Conservation (phyloP, 2,888 invertebrate species). For the Nemapogon koenigi region DNA sequence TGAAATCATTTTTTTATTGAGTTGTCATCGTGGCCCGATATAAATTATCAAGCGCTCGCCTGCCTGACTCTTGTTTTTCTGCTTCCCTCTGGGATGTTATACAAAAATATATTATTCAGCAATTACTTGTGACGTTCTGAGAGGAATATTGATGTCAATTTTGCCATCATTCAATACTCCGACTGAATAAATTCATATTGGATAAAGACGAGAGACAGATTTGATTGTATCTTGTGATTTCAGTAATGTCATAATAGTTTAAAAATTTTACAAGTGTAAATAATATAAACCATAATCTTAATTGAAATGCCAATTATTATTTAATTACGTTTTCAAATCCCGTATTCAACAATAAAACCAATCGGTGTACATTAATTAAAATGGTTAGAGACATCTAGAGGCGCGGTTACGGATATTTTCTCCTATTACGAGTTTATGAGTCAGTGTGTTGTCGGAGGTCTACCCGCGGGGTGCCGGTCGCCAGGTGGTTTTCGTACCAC, state of each 20-base stretch:
- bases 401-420: slow-evolving; percentile 1
- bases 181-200: slow-evolving; percentile 57
- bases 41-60: slow-evolving; percentile 44
- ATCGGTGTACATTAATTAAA: no score
- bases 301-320: no score
- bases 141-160: slow-evolving; percentile 61
- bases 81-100: slow-evolving; percentile 54
- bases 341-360: no score
- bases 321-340: no score
- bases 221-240: no score
- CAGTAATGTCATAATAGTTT: no score
- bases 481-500: slow-evolving; percentile 33
- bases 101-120: slow-evolving; percentile 63
- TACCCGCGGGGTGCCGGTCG: slow-evolving; percentile 21
- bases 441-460: slow-evolving; percentile 8
- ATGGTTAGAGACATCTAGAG: not conserved
- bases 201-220: no score
- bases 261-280: no score
- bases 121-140: slow-evolving; percentile 60
- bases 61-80: slow-evolving; percentile 46
- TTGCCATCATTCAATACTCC: slow-evolving; percentile 58
- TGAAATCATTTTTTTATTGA: slow-evolving; percentile 65
- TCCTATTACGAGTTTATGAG: slow-evolving; percentile 6
- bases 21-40: slow-evolving; percentile 58
- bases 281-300: no score